Base-by-base conservation (phyloP, 2,888 invertebrate species). In the Pyrrhosoma nymphula region DNA sequence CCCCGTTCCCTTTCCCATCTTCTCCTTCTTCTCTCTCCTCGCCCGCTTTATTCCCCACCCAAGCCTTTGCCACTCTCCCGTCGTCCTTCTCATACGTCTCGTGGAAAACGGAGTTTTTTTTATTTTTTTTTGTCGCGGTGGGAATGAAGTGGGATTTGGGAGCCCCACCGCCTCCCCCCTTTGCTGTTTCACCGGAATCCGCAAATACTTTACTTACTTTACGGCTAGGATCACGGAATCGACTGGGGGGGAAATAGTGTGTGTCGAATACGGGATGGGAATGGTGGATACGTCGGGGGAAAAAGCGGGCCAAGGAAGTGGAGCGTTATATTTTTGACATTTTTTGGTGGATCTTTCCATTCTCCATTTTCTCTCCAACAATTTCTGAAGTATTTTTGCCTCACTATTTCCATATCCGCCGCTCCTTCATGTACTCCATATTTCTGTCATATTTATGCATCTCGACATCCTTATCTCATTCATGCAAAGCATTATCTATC, bases 181-280 rank as follows among this genome's bases (percentile, higher is more conserved):
- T 12, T 2, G 60, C 89, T 89, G 89, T 47, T 89, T 89, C 56
- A 26, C 91, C 39, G 63, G 30, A 82, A 82, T 2, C 82, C 26
- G 47, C 47, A 93, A 93, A 93, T 93, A 75, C 69, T 93, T 93
- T 93, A 47, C 93, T 47, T 93, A 93, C 69, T 93, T 93, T 93
- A 93, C n/a, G 93, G n/a, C 69, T 69, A n/a, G 93, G 93, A 93
- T 93, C 30, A 91, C 30, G 91, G n/a, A 89, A 89, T 89, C 89
- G 89, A 89, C 55, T 56, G 89, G 12, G n/a, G 12, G n/a, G 89
- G n/a, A 89, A 82, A 82, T 82, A 35, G 82, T 12, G 89, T n/a
- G 56, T 26, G 75, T 0, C n/a, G 69, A 26, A 35, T 14, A 8
- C 12, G 55, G 39, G 89, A n/a, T 3, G 16, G 56, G 56, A 56